Conservation (phyloP, 92 coral and sea anemone species). For the Zoanthus gigantus region DNA sequence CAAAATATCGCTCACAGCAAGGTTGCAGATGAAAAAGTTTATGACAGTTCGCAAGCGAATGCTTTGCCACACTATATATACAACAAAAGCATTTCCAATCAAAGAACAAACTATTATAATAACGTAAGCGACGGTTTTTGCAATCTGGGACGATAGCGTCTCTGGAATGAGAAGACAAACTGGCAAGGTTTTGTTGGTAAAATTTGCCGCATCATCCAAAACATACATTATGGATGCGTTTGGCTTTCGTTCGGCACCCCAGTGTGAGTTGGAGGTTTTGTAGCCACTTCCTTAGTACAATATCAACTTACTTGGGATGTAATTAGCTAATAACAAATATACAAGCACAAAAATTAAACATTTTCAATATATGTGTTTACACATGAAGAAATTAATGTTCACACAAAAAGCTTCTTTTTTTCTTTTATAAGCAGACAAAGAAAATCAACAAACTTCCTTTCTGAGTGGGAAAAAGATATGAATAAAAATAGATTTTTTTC, state of each 20-base stretch:
- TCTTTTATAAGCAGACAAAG: constrained; percentile 24
- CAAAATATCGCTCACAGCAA: constrained; percentile 84
- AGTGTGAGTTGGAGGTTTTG: background rate
- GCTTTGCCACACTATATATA: constrained; percentile 76
- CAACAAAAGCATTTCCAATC: constrained; percentile 80
- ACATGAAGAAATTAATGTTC: constrained; percentile 18
- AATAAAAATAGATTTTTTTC: background rate
- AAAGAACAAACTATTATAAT: constrained; percentile 70
- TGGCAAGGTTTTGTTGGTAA: constrained; percentile 1
- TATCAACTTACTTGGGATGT: background rate
- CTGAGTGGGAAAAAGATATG: background rate
- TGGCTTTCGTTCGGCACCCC: background rate
- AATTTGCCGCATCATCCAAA: constrained; percentile 14
- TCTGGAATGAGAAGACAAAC: constrained; percentile 62
- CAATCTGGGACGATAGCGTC: constrained; percentile 59
- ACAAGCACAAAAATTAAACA: constrained; percentile 8
- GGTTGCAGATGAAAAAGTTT: constrained; percentile 82
- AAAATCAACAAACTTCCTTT: constrained; percentile 6
- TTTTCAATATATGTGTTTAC: constrained; percentile 22
- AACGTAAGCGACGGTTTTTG: constrained; percentile 72
- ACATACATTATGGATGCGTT: constrained; percentile 33
- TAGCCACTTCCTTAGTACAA: background rate
- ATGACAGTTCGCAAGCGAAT: constrained; percentile 79
- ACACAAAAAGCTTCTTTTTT: constrained; percentile 14
- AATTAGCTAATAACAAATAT: constrained; percentile 30